Conservation (phyloP, 2,113 vertebrate species). For the Hirundichthys speculiger region DNA sequence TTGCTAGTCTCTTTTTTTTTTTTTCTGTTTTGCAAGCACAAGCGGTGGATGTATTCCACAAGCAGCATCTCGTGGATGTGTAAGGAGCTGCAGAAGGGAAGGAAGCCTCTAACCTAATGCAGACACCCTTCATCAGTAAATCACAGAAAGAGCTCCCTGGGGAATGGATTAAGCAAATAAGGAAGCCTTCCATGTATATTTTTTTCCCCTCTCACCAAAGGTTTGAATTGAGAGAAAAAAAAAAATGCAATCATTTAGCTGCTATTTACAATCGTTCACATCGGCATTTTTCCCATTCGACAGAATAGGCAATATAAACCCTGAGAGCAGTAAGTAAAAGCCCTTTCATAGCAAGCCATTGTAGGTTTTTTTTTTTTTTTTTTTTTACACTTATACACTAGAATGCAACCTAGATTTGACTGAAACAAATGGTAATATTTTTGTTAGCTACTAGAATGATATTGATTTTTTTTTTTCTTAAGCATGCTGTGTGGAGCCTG, state of each 20-base stretch:
- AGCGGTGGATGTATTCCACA: conserved; percentile 75
- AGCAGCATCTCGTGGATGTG: conserved; percentile 65
- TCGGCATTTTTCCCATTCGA: conserved; percentile 56
- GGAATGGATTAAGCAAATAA: conserved; percentile 77
- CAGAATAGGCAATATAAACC: conserved; percentile 71
- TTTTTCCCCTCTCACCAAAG: conserved; percentile 66
- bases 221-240: conserved; percentile 65
- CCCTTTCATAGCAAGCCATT: conserved; percentile 71
- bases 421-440: conserved; percentile 76
- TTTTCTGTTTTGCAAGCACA: conserved; percentile 81
- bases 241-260: conserved; percentile 83
- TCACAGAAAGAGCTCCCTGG: conserved; percentile 61
- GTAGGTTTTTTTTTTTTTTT: conserved; percentile 56
- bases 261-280: conserved; percentile 80
- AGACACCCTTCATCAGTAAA: conserved; percentile 75
- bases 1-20: conserved; percentile 46
- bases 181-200: conserved; percentile 56
- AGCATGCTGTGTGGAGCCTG: conserved; percentile 83
- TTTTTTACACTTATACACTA: conserved; percentile 56
- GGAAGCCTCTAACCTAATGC: conserved; percentile 67
- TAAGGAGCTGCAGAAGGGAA: conserved; percentile 62
- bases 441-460: conserved; percentile 80
- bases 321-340: conserved; percentile 57
- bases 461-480: conserved; percentile 79
- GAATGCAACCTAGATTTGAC: conserved; percentile 66